These are phyloP conservation scores for Xanthia icteritia DNA, from an alignment of 2,888 invertebrate species.

Conservation along the genomic window DNA sequence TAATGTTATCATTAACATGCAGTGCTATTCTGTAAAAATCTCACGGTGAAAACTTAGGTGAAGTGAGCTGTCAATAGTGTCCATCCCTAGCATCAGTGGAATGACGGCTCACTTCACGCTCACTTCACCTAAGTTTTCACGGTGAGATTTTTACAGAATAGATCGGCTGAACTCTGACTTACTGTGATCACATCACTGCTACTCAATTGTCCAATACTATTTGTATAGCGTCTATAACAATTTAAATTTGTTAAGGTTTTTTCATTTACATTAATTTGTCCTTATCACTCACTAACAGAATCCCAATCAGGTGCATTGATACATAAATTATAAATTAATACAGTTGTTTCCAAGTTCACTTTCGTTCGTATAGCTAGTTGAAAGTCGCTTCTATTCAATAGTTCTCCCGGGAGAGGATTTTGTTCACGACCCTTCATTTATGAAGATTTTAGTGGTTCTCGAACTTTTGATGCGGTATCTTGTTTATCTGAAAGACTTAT, in stretches of 20 bases:
- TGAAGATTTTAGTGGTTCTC: not conserved
- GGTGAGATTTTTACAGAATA: too few species aligned
- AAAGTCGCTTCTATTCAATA: constrained; percentile 70
- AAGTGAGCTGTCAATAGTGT: too few species aligned
- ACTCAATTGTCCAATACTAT: too few species aligned
- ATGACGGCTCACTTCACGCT: too few species aligned
- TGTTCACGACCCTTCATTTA: constrained; percentile 29
- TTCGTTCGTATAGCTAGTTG: constrained; percentile 68
- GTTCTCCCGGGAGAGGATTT: constrained; percentile 65
- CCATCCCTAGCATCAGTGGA: too few species aligned
- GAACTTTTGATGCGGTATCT: constrained; percentile 20
- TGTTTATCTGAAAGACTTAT: too few species aligned
- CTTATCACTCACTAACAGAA: not conserved
- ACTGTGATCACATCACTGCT: not conserved
- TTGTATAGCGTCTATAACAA: not conserved
- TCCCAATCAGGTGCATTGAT: constrained; percentile 10
- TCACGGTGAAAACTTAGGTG: too few species aligned
- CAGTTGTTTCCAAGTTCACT: constrained; percentile 65
- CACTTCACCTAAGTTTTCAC: too few species aligned
- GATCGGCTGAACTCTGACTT: not conserved
- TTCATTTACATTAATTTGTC: not conserved
- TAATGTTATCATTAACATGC: not conserved
- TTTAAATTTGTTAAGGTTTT: not conserved
- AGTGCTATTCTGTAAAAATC: too few species aligned
- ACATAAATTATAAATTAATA: constrained; percentile 56